Base-by-base conservation (phyloP, 2,797 vertebrate species). In the Enteromius fasciolatus region DNA sequence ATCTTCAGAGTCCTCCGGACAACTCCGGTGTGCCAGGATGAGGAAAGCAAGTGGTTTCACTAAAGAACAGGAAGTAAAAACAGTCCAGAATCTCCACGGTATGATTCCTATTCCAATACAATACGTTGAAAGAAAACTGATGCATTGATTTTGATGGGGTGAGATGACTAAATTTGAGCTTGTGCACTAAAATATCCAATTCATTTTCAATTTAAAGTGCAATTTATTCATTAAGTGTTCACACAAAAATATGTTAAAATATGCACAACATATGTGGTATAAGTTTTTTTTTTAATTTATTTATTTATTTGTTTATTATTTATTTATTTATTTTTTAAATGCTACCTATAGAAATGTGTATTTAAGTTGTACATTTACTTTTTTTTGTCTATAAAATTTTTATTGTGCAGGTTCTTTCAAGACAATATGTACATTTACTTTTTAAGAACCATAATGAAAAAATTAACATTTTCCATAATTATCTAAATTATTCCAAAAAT, bases 31-130 rank as follows among this genome's bases (percentile, higher is more conserved):
- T 36, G 91, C 94, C 81, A 95, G 92, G 89, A 92, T 95, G 69
- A 94, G 93, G 82, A 95, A 92, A 90, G 90, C 95, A 64, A 95
- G 94, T 44, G 88, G 89, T 63, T 91, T 95, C 84, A 94, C 93
- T 8, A 94, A 96, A 85, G 96, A 97, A 84, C 92, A 91, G 90
- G 93, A 94, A 87, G 93, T 97, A 85, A 96, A 89, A 90, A 89
- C 94, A 12, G 91, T 94, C 77, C 96, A 96, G 59, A 95, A 94
- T 89, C 94, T 99, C 79, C 96, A 97, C 84, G 94, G 98, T 99
- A 91, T 90, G 74, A 93, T 77, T 50, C 17, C n/a, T 63, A 20
- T 20, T 39, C 17, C 46, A 48, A 41, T 17, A n/a, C 44, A 28
- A n/a, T n/a, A n/a, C 14, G 0, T 28, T 61, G 28, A n/a, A 73